Base-by-base conservation (phyloP, 2,797 vertebrate genomes). In the Ficedula albicollis region DNA sequence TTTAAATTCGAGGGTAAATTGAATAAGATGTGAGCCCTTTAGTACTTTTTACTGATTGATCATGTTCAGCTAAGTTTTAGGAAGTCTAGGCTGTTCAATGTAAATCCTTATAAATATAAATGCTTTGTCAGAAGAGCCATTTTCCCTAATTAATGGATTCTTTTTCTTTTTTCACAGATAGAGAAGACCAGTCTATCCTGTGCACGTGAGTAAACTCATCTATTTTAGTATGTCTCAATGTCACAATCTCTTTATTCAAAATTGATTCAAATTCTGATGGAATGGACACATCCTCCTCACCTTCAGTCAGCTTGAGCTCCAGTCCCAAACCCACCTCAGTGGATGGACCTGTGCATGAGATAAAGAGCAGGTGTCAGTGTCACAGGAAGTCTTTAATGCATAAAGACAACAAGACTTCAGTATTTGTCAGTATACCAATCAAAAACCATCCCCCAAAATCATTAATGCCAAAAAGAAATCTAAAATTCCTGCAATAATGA, bases 161-260 rank as follows among this genome's bases (percentile, higher is more conserved):
- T 83, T 93, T 85, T 87, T 96, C 87, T 98, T 59, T 97, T 48
- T 97, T 97, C 78, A 68, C 98, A 99, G 99, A 99, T 96, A 98
- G 99, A 51, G 99, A 99, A 97, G 99, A 99, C 96, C 99, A 99
- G 97, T 99, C 99, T 74, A 99, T 99, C 95, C 98, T 99, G 59
- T 99, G 99, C 99, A 99, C 99, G 99, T 99, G 98, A 99, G 99
- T 99, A 74, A 93, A 68, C 7, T 23, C 10, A 79, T 27, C 21
- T 80, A 13, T 82, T 95, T 85, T 55, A 49, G 41, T 56, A 6
- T 26, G 36, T 69, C 27, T 73, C 69, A 70, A 10, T 66, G 54
- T 64, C 36, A 89, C n/a, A 20, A 19, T 60, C 11, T 38, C 36
- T 89, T 48, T 54, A 44, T 84, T 63, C 26, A 64, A 38, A 86